These are phyloP conservation scores for Onychomys leucogaster DNA, from an alignment of 2,797 vertebrate species.

Conservation along the genomic window DNA sequence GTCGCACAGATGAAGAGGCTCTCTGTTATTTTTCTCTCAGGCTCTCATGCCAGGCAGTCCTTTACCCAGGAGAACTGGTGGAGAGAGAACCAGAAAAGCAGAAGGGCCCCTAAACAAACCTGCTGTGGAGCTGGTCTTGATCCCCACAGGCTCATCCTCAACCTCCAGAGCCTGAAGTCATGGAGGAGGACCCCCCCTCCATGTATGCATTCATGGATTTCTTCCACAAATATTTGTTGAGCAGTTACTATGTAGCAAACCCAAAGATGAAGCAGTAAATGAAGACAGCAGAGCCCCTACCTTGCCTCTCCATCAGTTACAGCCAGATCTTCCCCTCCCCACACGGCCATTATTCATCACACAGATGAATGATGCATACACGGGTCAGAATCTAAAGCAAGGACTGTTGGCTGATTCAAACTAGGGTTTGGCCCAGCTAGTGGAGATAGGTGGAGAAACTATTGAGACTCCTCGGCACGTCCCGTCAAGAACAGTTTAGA, in stretches of 20 bases:
- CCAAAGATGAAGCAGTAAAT: neutral
- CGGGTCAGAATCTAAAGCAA: neutral
- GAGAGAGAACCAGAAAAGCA: neutral
- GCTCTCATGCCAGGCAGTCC: neutral
- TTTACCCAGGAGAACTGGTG: neutral
- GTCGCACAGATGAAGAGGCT: neutral
- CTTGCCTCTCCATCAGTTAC: neutral
- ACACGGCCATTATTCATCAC: neutral
- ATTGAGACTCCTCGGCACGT: neutral
- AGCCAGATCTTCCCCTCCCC: neutral
- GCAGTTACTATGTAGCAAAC: slow-evolving; percentile 10
- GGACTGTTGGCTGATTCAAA: neutral
- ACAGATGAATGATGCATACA: neutral
- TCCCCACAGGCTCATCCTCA: neutral
- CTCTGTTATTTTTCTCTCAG: neutral
- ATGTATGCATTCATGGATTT: neutral
- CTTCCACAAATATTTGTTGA: slow-evolving; percentile 38
- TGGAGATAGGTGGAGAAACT: neutral
- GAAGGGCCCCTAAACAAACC: neutral
- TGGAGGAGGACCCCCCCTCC: neutral
- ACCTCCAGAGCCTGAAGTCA: neutral
- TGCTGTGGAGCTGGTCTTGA: neutral
- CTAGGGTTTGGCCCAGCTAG: neutral
- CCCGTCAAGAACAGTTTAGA: neutral
- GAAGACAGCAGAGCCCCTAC: neutral